Conservation (phyloP, 2,113 vertebrate genomes). For the Actenoides lindsayi region DNA sequence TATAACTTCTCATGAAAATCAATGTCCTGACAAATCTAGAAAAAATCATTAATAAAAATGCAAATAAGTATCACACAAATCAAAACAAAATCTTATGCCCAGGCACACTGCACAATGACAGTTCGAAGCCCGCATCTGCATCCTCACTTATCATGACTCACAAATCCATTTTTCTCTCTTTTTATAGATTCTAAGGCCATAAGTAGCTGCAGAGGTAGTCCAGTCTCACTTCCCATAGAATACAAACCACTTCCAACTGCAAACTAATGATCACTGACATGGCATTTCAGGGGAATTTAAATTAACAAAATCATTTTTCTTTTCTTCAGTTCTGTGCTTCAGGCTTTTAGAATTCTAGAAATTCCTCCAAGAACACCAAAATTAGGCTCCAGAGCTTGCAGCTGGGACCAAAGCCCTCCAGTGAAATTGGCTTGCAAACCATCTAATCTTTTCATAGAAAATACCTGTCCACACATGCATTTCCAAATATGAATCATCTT, state of each 20-base stretch:
- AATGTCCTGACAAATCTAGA: background rate
- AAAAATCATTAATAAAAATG: background rate
- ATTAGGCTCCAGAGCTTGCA: background rate
- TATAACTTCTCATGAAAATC: background rate
- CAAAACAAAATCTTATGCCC: background rate
- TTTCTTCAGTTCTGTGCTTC: background rate
- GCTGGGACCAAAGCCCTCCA: background rate
- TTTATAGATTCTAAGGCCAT: background rate
- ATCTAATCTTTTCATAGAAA: background rate
- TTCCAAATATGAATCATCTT: background rate
- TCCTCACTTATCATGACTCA: background rate
- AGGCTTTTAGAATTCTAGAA: background rate
- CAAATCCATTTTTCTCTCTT: background rate
- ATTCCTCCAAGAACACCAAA: background rate
- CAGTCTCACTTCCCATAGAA: background rate
- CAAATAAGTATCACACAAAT: background rate
- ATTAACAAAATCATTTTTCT: background rate
- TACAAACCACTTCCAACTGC: background rate
- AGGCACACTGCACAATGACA: background rate
- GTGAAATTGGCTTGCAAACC: background rate
- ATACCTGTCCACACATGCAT: rapidly evolving
- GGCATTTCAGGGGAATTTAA: background rate
- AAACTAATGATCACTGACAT: background rate
- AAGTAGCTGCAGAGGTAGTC: background rate
- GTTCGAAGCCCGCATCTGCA: background rate